Conservation (phyloP, 2,113 vertebrate species). For the Haplotaxodon microlepis region DNA sequence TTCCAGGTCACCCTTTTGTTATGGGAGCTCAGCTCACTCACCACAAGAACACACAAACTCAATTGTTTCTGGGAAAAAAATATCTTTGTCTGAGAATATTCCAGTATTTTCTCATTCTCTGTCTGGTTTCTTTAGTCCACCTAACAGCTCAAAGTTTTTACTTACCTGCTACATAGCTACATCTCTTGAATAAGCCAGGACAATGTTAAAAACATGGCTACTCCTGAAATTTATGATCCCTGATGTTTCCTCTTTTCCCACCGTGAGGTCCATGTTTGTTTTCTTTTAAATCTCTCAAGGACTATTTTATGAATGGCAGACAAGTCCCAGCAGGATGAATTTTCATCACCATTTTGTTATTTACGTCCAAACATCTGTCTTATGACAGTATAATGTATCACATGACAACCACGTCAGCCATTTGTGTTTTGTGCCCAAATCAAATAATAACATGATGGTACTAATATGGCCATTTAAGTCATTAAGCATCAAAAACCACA, state of each 20-base stretch:
- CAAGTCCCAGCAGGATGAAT: neutral
- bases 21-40: conserved; percentile 48
- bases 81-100: neutral
- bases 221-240: neutral
- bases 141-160: neutral
- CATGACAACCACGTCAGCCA: neutral
- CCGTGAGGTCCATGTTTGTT: neutral
- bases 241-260: neutral
- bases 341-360: neutral
- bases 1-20: conserved; percentile 39
- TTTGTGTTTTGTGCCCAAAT: neutral
- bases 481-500: neutral
- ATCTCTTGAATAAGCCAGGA: neutral
- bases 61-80: conserved; percentile 7
- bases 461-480: neutral
- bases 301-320: neutral
- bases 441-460: neutral
- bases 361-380: neutral
- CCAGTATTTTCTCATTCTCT: neutral
- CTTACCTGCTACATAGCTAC: neutral
- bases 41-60: neutral
- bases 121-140: neutral
- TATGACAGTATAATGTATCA: neutral
- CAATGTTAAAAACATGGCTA: neutral
- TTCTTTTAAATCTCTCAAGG: neutral